Percentiles rank a stretch among this genome's conserved stretches.
Conservation (phyloP, 2,113 vertebrate species). For the Bubo blakistoni region DNA sequence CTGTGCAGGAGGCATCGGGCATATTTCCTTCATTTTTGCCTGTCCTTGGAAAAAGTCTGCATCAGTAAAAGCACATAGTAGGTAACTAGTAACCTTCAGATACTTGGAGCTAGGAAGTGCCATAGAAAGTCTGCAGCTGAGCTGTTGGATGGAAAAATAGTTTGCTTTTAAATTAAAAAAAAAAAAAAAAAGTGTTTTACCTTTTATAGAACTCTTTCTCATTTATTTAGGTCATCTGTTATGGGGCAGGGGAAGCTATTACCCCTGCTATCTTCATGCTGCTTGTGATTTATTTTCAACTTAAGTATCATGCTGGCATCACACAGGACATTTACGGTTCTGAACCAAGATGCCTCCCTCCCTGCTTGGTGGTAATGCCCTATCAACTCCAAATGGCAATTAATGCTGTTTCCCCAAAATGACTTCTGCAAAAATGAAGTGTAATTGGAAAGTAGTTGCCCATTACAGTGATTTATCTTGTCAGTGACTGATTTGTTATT, state of each 20-base stretch:
- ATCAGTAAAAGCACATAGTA: neutral
- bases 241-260: neutral
- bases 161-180: neutral
- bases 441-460: constrained; percentile 55
- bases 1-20: neutral
- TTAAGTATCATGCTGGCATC: constrained; percentile 35
- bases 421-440: constrained; percentile 40
- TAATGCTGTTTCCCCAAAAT: constrained; percentile 35
- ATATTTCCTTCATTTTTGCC: neutral
- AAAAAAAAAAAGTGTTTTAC: neutral
- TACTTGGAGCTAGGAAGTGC: neutral
- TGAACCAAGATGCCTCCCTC: neutral
- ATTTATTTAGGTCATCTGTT: constrained; percentile 22
- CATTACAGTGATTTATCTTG: constrained; percentile 49
- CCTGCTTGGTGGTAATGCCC: constrained; percentile 15
- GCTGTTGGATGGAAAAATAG: neutral
- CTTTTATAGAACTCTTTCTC: neutral
- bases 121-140: neutral
- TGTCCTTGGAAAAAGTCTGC: neutral
- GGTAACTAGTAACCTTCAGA: neutral
- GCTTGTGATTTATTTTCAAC: constrained; percentile 28
- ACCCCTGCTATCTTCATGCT: neutral
- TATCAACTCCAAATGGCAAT: constrained; percentile 51
- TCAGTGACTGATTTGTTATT: constrained; percentile 47
- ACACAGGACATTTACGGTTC: neutral